phyloP scores from a whole-genome alignment of 2,797 vertebrate species.

The Astyanax mexicanus region DNA sequence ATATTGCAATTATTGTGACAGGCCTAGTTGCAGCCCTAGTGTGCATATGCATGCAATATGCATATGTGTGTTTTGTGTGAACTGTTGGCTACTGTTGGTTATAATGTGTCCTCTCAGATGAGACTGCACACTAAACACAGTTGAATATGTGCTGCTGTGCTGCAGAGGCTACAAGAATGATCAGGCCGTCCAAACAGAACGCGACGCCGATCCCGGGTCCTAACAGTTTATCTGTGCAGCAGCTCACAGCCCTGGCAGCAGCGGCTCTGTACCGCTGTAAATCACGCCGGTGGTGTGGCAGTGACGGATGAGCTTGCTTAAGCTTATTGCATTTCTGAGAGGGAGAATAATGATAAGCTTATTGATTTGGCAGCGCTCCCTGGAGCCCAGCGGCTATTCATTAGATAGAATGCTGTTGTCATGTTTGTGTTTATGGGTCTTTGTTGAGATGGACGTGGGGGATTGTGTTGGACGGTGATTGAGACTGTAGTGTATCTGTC shows the following conservation, averaged over 20 bases:
- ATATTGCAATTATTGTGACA: too few relatives aligned
- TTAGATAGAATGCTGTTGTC: not conserved
- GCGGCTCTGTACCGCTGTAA: constrained; percentile 41
- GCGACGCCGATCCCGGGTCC: constrained; percentile 34
- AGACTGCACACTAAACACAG: constrained; percentile 27
- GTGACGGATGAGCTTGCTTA: constrained; percentile 49
- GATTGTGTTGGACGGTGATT: not conserved
- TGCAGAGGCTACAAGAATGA: constrained; percentile 22
- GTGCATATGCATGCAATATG: not conserved
- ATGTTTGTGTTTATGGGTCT: constrained; percentile 1
- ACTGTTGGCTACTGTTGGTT: constrained; percentile 37
- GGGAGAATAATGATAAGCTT: constrained; percentile 13
- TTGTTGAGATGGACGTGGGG: not conserved
- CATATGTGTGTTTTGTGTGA: constrained; percentile 21
- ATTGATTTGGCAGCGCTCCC: constrained; percentile 23
- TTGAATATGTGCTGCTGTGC: constrained; percentile 12
- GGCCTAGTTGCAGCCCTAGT: too few relatives aligned
- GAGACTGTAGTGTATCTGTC: not conserved
- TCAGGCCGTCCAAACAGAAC: constrained; percentile 43
- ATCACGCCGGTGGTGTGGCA: constrained; percentile 47
- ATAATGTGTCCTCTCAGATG: constrained; percentile 25
- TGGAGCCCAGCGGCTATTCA: not conserved
- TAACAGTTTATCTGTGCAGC: constrained; percentile 36
- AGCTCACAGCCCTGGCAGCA: constrained; percentile 48
- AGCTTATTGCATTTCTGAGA: constrained; percentile 12